Base-by-base conservation (phyloP, 2,797 vertebrate species). In the Mormyrus hasselquistii region DNA sequence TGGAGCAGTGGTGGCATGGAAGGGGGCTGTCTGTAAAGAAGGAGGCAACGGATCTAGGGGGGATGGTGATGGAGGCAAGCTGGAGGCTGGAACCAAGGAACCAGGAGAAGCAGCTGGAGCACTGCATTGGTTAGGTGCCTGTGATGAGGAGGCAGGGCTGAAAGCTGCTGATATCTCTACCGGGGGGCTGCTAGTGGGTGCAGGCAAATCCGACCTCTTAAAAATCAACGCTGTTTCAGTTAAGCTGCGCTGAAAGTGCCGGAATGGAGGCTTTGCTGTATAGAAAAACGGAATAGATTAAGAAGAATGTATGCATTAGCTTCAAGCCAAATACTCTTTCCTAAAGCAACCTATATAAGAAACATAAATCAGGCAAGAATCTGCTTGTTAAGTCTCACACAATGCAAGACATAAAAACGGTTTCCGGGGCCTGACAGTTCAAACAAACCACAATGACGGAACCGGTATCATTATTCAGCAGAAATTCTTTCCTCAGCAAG, bases 201-300 rank as follows among this genome's bases (percentile, higher is more conserved):
- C 47, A 44, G 89, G 91, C 9, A 94, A 94, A 10, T 96, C 95
- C 0, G 95, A 91, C 86, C 93, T 95, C 10, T 94, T 92, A 90
- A 97, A 97, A 93, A 97, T 96, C 92, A 96, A 97, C 69, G 97
- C 96, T 0, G 97, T 96, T 91, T 97, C 97, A 1, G 97, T 98
- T 91, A 97, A 93, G 92, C 97, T 98, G 92, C 97, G 96, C 93
- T 97, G 97, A 95, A 97, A 96, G 84, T 96, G 95, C 52, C 96
- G 95, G 89, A 97, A 95, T 0, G 96, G 94, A 25, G 92, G 95
- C 93, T 94, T 93, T 82, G 95, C 96, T 96, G 92, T 10, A 89
- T 83, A 89, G 44, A 73, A 41, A 87, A 29, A 76, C 38, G 85
- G 12, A 86, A 6, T 50, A 6, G 53, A 52, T 55, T 14, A n/a